Evolutionary conservation across 2,797 vertebrate genomes (phyloP).

Genomic region (Arnoldichthys spilopterus): DNA sequence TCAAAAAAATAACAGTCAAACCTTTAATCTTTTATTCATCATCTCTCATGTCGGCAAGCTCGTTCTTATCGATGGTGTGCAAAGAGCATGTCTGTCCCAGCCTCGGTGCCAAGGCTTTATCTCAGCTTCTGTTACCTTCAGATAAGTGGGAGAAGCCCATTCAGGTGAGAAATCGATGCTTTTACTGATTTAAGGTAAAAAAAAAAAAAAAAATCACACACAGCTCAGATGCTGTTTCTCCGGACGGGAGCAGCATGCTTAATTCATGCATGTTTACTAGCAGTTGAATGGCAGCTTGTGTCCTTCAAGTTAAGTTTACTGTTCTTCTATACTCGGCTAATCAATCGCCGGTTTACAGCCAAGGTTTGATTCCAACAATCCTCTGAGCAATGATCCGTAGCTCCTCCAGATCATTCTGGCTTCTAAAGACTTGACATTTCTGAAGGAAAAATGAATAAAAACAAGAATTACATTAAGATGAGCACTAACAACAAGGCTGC

Average conservation of each 20-base stretch:
- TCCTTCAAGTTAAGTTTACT: constrained; percentile 1
- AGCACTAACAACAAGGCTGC: neutral
- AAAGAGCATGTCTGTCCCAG: constrained; percentile 11
- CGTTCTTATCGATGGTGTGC: constrained; percentile 42
- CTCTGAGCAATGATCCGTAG: neutral
- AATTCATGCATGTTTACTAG: neutral
- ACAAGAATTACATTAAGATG: neutral
- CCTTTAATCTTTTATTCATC: constrained; percentile 40
- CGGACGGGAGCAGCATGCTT: constrained; percentile 4
- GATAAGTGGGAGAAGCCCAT: constrained; percentile 23
- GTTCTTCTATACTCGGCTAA: neutral
- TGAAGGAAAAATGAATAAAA: neutral
- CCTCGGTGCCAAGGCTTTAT: constrained; percentile 22
- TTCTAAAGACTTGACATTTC: neutral
- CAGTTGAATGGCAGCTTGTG: neutral
- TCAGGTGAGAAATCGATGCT: constrained; percentile 39
- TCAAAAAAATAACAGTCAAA: constrained; percentile 18
- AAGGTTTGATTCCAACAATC: neutral
- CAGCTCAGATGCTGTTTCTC: neutral
- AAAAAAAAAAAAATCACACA: neutral
- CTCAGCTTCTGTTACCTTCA: constrained; percentile 17
- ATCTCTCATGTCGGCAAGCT: constrained; percentile 24
- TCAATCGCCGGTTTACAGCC: neutral
- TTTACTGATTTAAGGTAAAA: constrained; percentile 22
- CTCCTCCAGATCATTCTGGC: neutral